Conservation (phyloP, 2,113 vertebrate species). For the Galemys pyrenaicus region DNA sequence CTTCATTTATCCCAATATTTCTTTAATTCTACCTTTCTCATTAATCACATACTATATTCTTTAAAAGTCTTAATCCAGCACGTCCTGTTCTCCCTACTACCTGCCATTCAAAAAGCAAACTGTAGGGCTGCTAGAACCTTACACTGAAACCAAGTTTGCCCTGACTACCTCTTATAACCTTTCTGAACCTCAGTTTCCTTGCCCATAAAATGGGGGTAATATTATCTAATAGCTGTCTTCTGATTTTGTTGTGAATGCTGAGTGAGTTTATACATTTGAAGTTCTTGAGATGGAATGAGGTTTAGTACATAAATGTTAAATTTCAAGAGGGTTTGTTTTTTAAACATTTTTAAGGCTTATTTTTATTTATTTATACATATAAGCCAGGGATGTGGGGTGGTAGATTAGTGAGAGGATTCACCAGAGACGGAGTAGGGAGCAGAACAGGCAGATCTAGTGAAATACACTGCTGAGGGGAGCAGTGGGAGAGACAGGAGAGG, state of each 20-base stretch:
- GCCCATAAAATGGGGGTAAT: not conserved
- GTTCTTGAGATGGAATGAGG: not conserved
- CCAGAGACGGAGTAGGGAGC: too few species aligned
- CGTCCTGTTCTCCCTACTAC: conserved; percentile 61
- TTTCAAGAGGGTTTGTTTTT: not conserved
- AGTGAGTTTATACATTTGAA: not conserved
- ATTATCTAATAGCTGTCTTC: not conserved
- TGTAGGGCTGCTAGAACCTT: not conserved
- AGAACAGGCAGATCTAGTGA: too few species aligned
- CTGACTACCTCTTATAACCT: not conserved
- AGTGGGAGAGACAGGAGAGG: too few species aligned
- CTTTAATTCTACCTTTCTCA: conserved; percentile 68
- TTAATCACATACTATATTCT: conserved; percentile 32
- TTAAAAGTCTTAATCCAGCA: conserved; percentile 63
- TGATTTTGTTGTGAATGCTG: not conserved
- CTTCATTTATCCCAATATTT: conserved; percentile 48
- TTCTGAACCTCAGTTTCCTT: not conserved
- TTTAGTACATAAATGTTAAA: not conserved
- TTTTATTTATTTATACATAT: too few species aligned
- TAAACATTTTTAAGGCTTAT: not conserved
- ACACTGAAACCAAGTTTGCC: not conserved
- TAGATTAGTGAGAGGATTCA: too few species aligned
- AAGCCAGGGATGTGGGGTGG: too few species aligned
- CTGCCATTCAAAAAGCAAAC: conserved; percentile 62
- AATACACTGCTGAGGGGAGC: too few species aligned